phyloP scores from a whole-genome alignment of 1,140 invertebrate species.

The Caenorhabditis brenneri region DNA sequence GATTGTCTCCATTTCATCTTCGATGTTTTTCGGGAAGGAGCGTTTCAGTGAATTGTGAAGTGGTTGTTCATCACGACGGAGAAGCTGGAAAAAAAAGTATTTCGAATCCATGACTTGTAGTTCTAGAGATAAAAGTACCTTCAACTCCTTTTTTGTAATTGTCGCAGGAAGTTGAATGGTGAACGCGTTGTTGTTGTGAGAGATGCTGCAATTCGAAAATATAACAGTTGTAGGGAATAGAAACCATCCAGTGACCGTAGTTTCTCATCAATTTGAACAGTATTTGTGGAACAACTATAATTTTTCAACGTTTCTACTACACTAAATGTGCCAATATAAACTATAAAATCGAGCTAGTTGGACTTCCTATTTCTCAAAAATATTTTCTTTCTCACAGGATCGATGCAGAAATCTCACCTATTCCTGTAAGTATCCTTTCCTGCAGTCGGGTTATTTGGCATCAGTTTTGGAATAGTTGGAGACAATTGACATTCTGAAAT shows the following conservation, averaged over 20 bases:
- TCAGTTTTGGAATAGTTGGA: background rate
- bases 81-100: background rate
- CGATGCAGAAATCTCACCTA: background rate
- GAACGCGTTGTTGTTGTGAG: background rate
- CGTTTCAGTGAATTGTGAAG: slow-evolving; percentile 6
- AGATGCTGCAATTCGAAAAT: too few relatives aligned
- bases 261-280: too few relatives aligned
- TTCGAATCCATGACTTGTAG: background rate
- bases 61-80: background rate
- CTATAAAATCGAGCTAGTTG: too few relatives aligned
- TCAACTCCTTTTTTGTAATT: slow-evolving; percentile 7
- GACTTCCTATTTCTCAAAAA: too few relatives aligned
- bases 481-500: slow-evolving; percentile 20
- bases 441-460: background rate
- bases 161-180: slow-evolving; percentile 2
- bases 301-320: too few relatives aligned
- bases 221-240: too few relatives aligned
- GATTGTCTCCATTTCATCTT: background rate
- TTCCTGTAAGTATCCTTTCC: slow-evolving; percentile 12
- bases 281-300: too few relatives aligned
- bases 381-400: too few relatives aligned
- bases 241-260: too few relatives aligned
- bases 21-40: background rate
- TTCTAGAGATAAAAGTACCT: background rate
- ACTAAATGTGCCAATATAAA: too few relatives aligned